Conservation (phyloP, 2,113 vertebrate genomes). For the Atherinomorus stipes region DNA sequence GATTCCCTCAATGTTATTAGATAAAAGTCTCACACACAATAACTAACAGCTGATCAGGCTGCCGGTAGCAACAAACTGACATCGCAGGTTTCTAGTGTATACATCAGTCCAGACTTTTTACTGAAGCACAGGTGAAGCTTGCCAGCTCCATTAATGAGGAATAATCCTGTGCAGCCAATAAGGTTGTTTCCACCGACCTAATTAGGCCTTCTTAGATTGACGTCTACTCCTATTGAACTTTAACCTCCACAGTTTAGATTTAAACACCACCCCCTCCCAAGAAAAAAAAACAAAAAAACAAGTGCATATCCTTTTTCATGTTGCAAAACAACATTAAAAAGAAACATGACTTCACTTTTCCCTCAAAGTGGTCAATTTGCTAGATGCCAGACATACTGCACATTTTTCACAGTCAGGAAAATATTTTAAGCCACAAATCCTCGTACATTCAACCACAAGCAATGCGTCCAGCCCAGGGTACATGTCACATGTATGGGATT, state of each 20-base stretch:
- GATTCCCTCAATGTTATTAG: background rate
- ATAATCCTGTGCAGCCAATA: conserved; percentile 42
- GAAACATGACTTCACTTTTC: background rate
- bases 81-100: conserved; percentile 8
- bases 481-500: conserved; percentile 61
- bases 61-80: background rate
- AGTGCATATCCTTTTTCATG: background rate
- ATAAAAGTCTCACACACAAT: background rate
- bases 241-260: background rate
- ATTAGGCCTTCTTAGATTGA: conserved; percentile 37
- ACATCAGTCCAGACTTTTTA: conserved; percentile 30
- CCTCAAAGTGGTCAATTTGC: background rate
- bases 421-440: conserved; percentile 42
- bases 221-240: conserved; percentile 11
- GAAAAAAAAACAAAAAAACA: too few species aligned
- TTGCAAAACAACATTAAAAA: background rate
- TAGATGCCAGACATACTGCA: background rate
- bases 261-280: background rate
- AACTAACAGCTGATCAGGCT: background rate
- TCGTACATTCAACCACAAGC: conserved; percentile 11
- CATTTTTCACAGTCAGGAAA: conserved; percentile 7
- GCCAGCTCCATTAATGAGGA: conserved; percentile 29
- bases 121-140: conserved; percentile 33
- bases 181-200: conserved; percentile 25
- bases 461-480: conserved; percentile 21